phyloP scores from a whole-genome alignment of 2,888 invertebrate species.

The Phymatocera aterrima region DNA sequence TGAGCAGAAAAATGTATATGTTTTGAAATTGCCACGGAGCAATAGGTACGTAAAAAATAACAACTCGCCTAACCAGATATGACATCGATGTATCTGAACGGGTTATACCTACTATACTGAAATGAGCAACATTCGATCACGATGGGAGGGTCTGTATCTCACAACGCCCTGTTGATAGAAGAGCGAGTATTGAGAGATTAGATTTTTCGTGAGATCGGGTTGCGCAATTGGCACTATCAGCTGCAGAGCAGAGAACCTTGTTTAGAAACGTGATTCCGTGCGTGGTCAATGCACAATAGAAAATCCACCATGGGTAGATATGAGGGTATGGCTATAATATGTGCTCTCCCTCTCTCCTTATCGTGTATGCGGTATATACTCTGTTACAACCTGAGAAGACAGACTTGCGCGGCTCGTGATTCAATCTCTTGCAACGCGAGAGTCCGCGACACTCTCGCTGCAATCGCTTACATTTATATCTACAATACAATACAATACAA shows the following conservation, averaged over 20 bases:
- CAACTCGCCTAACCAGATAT: too few species aligned
- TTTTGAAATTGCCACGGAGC: too few species aligned
- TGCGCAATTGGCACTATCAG: not conserved
- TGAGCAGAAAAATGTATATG: too few species aligned
- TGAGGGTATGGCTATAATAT: not conserved
- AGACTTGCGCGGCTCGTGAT: not conserved
- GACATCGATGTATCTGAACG: too few species aligned
- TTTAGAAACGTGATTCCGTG: conserved; percentile 44
- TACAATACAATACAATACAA: not conserved
- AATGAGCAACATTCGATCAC: too few species aligned
- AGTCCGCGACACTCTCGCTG: conserved; percentile 15
- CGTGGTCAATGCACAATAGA: conserved; percentile 18
- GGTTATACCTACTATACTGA: too few species aligned
- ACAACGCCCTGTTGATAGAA: not conserved
- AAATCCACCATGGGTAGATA: not conserved
- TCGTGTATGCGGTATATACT: not conserved
- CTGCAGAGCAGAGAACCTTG: conserved; percentile 1
- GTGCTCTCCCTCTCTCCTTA: conserved; percentile 11
- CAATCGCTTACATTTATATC: conserved; percentile 14
- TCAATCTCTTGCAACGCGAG: conserved; percentile 18
- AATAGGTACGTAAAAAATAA: too few species aligned
- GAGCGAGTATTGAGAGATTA: conserved; percentile 1
- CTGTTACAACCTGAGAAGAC: not conserved
- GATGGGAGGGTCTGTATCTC: too few species aligned
- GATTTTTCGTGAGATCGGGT: not conserved